A percentile compares a stretch with the other conserved stretches of the same genome.
phyloP scores from a whole-genome alignment of 2,888 invertebrate genomes.

The Panzeria rudis region DNA sequence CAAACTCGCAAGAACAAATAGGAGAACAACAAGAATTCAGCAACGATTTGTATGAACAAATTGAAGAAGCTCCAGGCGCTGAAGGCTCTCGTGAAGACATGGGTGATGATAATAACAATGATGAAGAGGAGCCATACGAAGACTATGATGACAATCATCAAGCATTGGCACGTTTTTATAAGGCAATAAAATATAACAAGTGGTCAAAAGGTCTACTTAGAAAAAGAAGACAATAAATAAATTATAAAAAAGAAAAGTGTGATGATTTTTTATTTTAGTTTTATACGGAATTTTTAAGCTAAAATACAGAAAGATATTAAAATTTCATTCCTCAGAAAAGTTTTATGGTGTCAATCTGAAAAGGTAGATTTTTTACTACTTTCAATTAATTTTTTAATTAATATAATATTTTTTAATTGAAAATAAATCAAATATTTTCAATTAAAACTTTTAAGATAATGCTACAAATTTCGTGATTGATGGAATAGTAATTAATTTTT shows the following conservation, averaged over 20 bases:
- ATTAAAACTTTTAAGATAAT: too few species aligned
- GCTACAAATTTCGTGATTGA: too few species aligned
- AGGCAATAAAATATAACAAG: constrained; percentile 1
- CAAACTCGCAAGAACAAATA: not conserved
- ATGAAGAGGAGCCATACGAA: not conserved
- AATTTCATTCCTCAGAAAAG: too few species aligned
- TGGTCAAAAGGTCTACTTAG: not conserved
- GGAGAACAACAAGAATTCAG: not conserved
- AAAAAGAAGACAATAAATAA: constrained; percentile 7
- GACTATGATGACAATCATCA: constrained; percentile 4
- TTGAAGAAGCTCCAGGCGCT: not conserved
- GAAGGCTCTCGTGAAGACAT: not conserved
- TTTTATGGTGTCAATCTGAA: too few species aligned
- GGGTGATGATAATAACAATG: not conserved
- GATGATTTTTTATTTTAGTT: not conserved
- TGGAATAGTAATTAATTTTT: too few species aligned
- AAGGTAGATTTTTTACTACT: too few species aligned
- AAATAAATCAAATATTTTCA: too few species aligned
- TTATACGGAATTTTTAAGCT: too few species aligned
- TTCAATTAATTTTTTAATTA: too few species aligned
- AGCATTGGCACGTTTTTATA: constrained; percentile 14
- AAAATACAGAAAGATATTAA: too few species aligned
- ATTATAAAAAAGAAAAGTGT: not conserved
- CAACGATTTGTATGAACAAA: constrained; percentile 10
- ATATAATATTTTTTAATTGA: too few species aligned